Conservation (phyloP, 2,113 vertebrate genomes). For the Vombatus ursinus region DNA sequence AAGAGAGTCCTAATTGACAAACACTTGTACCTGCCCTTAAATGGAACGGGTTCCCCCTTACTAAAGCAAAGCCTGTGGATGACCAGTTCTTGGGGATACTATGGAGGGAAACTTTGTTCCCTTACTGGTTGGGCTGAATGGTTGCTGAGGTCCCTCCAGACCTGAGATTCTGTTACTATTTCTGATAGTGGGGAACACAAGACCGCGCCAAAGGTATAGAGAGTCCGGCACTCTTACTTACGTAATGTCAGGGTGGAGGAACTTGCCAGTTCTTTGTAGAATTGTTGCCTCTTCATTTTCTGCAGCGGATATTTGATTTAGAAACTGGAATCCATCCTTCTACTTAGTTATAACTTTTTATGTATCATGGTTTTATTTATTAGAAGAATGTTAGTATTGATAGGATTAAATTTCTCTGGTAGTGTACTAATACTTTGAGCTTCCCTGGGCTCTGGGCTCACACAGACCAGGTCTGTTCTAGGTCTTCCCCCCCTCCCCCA, state of each 20-base stretch:
- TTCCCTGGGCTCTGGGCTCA: background rate
- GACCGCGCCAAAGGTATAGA: background rate
- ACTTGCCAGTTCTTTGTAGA: background rate
- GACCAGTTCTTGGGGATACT: background rate
- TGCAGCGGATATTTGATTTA: background rate
- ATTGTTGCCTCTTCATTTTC: background rate
- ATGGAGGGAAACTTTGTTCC: background rate
- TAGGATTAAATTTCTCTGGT: background rate
- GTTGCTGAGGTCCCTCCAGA: background rate
- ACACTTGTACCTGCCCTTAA: background rate
- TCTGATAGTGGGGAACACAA: background rate
- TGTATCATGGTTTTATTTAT: background rate
- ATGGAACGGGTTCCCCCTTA: background rate
- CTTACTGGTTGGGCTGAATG: background rate
- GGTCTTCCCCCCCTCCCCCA: background rate
- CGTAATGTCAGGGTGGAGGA: background rate
- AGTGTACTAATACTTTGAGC: no score
- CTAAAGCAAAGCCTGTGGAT: background rate
- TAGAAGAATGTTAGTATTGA: background rate
- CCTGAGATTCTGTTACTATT: background rate
- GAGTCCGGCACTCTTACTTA: background rate
- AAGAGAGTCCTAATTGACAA: background rate
- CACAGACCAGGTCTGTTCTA: background rate
- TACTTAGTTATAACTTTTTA: background rate
- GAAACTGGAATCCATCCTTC: background rate